These are phyloP conservation scores for Stenoptilia bipunctidactyla DNA, from an alignment of 2,888 invertebrate genomes.

Conservation along the genomic window DNA sequence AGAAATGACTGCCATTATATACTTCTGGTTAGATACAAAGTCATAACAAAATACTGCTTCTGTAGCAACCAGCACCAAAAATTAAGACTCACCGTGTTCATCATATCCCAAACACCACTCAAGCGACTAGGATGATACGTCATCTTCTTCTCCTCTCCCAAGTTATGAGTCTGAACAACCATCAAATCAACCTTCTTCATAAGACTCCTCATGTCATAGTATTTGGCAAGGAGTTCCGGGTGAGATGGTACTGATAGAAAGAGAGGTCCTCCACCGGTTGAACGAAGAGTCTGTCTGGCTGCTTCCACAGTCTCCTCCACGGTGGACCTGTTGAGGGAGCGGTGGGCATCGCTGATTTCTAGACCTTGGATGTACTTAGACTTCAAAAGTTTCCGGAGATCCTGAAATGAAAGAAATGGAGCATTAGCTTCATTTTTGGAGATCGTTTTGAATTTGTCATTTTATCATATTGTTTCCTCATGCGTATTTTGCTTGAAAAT, in stretches of 20 bases:
- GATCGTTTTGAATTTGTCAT: too few relatives aligned
- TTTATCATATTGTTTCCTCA: too few relatives aligned
- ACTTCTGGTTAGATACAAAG: too few relatives aligned
- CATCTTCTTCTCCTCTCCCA: slow-evolving; percentile 75
- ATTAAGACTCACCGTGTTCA: slow-evolving; percentile 77
- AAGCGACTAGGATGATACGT: slow-evolving; percentile 82
- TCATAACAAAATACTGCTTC: too few relatives aligned
- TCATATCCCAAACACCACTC: slow-evolving; percentile 82
- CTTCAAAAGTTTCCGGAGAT: slow-evolving; percentile 63
- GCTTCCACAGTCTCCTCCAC: slow-evolving; percentile 56
- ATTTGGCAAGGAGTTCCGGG: slow-evolving; percentile 77
- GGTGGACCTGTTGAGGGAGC: slow-evolving; percentile 59
- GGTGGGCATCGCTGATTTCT: slow-evolving; percentile 68
- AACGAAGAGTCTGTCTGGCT: slow-evolving; percentile 51
- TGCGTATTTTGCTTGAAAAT: too few relatives aligned
- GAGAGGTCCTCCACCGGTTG: slow-evolving; percentile 62
- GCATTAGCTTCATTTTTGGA: too few relatives aligned
- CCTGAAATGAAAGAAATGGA: too few relatives aligned
- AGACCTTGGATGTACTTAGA: slow-evolving; percentile 70
- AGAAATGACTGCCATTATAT: too few relatives aligned
- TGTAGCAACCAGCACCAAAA: too few relatives aligned
- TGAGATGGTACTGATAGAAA: slow-evolving; percentile 74
- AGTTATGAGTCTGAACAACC: slow-evolving; percentile 76
- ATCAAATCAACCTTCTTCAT: slow-evolving; percentile 77
- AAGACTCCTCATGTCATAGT: slow-evolving; percentile 76